These are phyloP conservation scores for Jacana jacana DNA, from an alignment of 2,113 vertebrate genomes.

Conservation along the genomic window DNA sequence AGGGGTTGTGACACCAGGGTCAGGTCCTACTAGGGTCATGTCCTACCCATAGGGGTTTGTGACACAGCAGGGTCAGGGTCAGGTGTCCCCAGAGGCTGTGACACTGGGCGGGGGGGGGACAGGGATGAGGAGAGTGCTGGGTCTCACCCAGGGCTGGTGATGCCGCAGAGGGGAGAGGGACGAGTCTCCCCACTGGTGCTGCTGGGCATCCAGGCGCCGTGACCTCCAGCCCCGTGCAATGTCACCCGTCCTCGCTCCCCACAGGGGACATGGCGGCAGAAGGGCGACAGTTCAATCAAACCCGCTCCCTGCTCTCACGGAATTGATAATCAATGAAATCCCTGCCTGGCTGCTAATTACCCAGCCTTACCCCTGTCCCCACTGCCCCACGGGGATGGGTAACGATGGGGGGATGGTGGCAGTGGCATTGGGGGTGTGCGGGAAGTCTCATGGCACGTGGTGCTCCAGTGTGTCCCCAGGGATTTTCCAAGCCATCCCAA, in stretches of 20 bases:
- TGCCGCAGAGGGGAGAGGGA: background rate
- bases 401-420: background rate
- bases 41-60: background rate
- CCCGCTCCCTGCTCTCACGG: background rate
- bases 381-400: background rate
- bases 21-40: background rate
- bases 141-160: background rate
- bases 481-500: background rate
- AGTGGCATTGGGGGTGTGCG: background rate
- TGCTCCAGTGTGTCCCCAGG: rapidly evolving
- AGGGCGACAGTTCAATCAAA: background rate
- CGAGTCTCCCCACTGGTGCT: rapidly evolving
- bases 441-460: background rate
- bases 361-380: background rate
- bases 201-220: rapidly evolving
- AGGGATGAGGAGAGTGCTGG: background rate
- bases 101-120: background rate
- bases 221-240: background rate
- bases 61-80: background rate
- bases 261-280: background rate
- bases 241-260: background rate
- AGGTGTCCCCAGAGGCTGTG: background rate
- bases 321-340: conserved; percentile 4
- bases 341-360: background rate
- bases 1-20: background rate